phyloP scores from a whole-genome alignment of 2,797 vertebrate species.

The Gallirallus australis region DNA sequence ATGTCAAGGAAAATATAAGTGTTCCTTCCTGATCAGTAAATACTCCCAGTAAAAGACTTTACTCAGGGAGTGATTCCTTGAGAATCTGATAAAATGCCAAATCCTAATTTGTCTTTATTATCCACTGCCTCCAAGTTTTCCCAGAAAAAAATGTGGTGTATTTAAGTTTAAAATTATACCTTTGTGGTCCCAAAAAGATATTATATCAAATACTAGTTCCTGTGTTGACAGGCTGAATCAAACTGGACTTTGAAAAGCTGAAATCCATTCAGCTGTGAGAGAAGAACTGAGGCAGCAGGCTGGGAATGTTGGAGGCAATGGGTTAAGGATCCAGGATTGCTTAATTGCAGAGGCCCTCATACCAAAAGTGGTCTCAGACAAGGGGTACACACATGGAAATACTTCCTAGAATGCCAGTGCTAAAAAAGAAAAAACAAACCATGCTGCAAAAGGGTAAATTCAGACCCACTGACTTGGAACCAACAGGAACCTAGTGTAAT shows the following conservation, averaged over 20 bases:
- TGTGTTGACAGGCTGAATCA: not conserved
- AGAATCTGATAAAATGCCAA: conserved; percentile 21
- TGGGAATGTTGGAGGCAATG: not conserved
- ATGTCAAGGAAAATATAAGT: not conserved
- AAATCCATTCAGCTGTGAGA: not conserved
- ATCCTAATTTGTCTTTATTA: not conserved
- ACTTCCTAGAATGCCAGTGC: conserved; percentile 4
- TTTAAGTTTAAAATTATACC: conserved; percentile 23
- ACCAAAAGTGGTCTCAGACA: not conserved
- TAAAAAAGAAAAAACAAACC: not conserved
- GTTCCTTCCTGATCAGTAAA: conserved; percentile 16
- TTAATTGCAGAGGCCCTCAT: not conserved
- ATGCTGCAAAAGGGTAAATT: not conserved
- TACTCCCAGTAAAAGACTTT: not conserved
- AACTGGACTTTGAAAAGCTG: not conserved
- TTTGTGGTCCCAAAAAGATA: not conserved
- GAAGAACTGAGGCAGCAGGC: not conserved
- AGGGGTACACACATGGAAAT: not conserved
- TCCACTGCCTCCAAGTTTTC: not conserved
- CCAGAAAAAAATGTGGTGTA: not conserved
- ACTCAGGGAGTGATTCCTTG: not conserved
- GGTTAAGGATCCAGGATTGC: not conserved
- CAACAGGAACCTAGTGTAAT: not conserved
- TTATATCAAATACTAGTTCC: not conserved
- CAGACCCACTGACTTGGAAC: not conserved